These are phyloP conservation scores for Hyposoter dolosus DNA, from an alignment of 2,888 invertebrate genomes.

Conservation along the genomic window DNA sequence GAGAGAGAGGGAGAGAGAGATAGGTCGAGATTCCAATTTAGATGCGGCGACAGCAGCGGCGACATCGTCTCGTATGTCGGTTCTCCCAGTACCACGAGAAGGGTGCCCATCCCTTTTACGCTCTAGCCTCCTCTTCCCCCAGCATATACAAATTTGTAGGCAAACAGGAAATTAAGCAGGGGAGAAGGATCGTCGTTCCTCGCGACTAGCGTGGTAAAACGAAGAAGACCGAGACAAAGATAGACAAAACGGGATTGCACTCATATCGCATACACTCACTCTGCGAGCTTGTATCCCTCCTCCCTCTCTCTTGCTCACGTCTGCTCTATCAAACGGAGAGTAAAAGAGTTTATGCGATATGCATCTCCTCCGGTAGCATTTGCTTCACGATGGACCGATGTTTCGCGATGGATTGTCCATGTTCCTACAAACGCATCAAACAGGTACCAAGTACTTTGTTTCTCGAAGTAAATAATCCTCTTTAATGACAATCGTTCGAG, in stretches of 20 bases:
- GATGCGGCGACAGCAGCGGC: conserved; percentile 74
- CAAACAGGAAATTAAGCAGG: conserved; percentile 78
- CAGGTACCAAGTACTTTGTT: background rate
- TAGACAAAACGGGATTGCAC: conserved; percentile 55
- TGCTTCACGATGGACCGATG: conserved; percentile 10
- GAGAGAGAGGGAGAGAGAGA: conserved; percentile 30
- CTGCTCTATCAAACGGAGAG: conserved; percentile 4
- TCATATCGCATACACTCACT: conserved; percentile 59
- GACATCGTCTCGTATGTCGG: conserved; percentile 68
- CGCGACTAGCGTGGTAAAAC: conserved; percentile 47
- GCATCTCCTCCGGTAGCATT: conserved; percentile 27
- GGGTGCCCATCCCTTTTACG: conserved; percentile 18
- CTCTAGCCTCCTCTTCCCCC: conserved; percentile 29
- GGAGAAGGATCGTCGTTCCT: conserved; percentile 53
- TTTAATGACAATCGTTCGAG: no score
- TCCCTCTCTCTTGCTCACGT: background rate
- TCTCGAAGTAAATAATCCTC: background rate
- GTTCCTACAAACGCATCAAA: background rate
- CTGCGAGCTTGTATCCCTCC: conserved; percentile 30
- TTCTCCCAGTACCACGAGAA: conserved; percentile 45
- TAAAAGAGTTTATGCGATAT: conserved; percentile 38
- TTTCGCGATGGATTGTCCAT: conserved; percentile 5
- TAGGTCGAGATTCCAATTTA: conserved; percentile 79
- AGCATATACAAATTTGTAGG: conserved; percentile 76
- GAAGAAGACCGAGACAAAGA: conserved; percentile 40